Conservation (phyloP, 2,797 vertebrate genomes). For the Lacerta bilineata region DNA sequence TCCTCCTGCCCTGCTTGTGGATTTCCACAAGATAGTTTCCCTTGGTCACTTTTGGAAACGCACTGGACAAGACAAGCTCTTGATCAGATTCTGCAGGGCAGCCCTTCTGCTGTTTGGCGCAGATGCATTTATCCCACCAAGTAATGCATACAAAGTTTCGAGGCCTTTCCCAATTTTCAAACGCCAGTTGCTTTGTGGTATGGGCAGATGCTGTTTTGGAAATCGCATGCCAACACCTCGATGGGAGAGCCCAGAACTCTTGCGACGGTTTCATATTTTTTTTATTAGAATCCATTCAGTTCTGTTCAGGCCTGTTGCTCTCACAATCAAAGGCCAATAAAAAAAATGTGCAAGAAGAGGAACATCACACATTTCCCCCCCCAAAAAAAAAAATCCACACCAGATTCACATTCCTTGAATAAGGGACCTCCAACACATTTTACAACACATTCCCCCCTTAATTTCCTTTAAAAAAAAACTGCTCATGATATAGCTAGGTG, state of each 20-base stretch:
- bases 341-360: not conserved
- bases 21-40: no score
- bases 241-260: not conserved
- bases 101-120: no score
- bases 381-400: not conserved
- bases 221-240: not conserved
- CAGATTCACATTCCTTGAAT: not conserved
- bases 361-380: not conserved
- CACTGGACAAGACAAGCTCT: no score
- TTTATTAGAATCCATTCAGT: not conserved
- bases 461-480: not conserved
- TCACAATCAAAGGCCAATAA: not conserved
- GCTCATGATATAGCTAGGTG: not conserved
- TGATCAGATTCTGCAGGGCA: no score
- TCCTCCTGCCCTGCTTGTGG: no score
- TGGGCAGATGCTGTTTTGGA: no score
- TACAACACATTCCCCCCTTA: not conserved
- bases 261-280: no score
- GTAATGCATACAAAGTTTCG: no score
- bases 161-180: not conserved
- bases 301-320: slow-evolving; percentile 7
- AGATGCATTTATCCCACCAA: no score
- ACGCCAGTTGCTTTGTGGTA: not conserved
- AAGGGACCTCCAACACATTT: not conserved
- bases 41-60: no score